Evolutionary conservation across 1,140 invertebrate species (phyloP).

Genomic region (Drosophila varians): DNA sequence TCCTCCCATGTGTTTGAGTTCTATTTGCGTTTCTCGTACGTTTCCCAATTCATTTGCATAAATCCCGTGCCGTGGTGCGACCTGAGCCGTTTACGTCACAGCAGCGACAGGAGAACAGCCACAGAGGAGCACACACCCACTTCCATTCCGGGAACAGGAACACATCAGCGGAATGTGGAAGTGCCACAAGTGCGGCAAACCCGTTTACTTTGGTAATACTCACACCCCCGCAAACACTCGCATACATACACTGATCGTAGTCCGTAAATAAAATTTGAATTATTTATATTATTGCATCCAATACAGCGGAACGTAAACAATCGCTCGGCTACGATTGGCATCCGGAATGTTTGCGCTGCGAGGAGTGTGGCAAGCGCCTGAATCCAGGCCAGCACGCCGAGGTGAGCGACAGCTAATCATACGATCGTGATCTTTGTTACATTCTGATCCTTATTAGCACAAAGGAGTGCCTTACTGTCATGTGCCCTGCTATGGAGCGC

Average conservation of each 20-base stretch:
- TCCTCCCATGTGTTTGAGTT: conserved; percentile 62
- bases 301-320: conserved; percentile 94
- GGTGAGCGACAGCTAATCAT: conserved; percentile 83
- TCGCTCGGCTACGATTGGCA: conserved; percentile 97
- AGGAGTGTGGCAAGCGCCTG: conserved; percentile 95
- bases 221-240: conserved; percentile 28
- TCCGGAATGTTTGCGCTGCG: conserved; percentile 94
- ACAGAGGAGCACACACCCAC: conserved; percentile 5
- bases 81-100: conserved; percentile 27
- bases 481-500: conserved; percentile 94
- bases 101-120: conserved; percentile 7
- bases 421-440: conserved; percentile 15
- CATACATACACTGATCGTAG: conserved; percentile 19
- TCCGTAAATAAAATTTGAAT: conserved; percentile 67
- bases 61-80: conserved; percentile 14
- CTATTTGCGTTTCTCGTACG: conserved; percentile 64
- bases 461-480: conserved; percentile 96
- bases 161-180: conserved; percentile 88
- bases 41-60: conserved; percentile 57
- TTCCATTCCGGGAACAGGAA: conserved; percentile 38
- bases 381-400: conserved; percentile 95
- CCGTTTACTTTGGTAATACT: conserved; percentile 91
- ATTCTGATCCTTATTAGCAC: conserved; percentile 86
- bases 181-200: conserved; percentile 94
- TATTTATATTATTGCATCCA: conserved; percentile 47